Conservation (phyloP, 2,888 invertebrate species). For the Labia minor region DNA sequence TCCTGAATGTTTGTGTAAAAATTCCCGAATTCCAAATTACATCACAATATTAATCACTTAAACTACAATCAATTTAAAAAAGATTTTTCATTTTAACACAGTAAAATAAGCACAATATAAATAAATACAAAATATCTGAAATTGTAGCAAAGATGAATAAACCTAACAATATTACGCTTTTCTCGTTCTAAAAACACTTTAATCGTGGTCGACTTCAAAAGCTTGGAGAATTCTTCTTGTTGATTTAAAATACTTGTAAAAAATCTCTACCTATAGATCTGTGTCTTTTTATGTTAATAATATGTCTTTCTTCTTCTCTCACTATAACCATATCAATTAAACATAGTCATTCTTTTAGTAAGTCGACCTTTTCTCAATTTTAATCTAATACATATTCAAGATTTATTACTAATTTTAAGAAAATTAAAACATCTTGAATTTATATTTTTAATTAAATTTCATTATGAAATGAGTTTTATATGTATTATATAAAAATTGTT, state of each 20-base stretch:
- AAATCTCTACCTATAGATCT: not conserved
- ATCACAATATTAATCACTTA: slow-evolving; percentile 1
- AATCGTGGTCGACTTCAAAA: not conserved
- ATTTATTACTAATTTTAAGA: not conserved
- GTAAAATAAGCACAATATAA: not conserved
- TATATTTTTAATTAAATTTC: no score
- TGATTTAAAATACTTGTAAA: not conserved
- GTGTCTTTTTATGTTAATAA: not conserved
- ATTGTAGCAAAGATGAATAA: not conserved
- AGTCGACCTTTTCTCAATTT: not conserved
- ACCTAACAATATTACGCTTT: not conserved
- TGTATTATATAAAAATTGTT: no score
- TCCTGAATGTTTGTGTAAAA: slow-evolving; percentile 13
- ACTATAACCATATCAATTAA: not conserved
- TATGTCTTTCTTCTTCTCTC: not conserved
- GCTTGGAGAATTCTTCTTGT: not conserved
- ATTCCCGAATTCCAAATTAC: not conserved
- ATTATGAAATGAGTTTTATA: no score
- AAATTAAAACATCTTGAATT: not conserved
- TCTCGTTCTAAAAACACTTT: not conserved
- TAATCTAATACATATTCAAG: slow-evolving; percentile 2
- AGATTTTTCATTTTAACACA: not conserved
- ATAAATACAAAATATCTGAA: not conserved
- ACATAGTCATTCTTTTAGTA: not conserved
- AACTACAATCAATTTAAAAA: not conserved